Base-by-base conservation (phyloP, 2,113 vertebrate species). In the Atlantisia rogersi region DNA sequence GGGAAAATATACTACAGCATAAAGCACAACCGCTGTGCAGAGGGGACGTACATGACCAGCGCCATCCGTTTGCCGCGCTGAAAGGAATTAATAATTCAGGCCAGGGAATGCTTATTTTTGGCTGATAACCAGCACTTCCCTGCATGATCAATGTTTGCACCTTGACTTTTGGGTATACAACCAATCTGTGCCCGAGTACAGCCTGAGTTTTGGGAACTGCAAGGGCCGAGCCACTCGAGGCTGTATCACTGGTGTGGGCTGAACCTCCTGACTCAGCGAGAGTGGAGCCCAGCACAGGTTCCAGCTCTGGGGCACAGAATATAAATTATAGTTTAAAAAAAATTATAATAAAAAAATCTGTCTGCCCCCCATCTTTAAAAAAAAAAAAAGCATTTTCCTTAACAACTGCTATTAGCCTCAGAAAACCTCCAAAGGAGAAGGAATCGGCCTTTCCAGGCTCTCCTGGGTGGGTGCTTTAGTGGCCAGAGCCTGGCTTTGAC, bases 1-100 rank as follows among this genome's bases (percentile, higher is more conserved):
- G 40, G 46, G 62, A 89, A 75, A 89, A 94, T 73, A 92, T 32
- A 93, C 76, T 28, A 53, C 0, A 0, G 58, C 65, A 52, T 5
- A 50, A 70, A 94, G 74, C 58, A 40, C 69, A 56, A 42, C 37
- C 53, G n/a, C 74, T 65, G 88, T 8, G 59, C 69, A 55, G 69
- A 52, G 10, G 69, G 79, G 48, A 63, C 0, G 0, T 9, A n/a
- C 0, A 0, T 0, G 0, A 70, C 83, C 65, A 14, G 58, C 0
- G 0, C 79, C 20, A 32, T 31, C 32, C 6, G 0, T 67, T 75
- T 44, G 18, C n/a, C 1, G 2, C 4, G 31, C 53, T 37, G 59
- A 59, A 48, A 86, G 59, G 62, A 93, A 89, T 95, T 84, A 68
- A 86, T 93, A 82, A 93, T 94, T 95, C 26, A 82, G 40, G 53